Evolutionary conservation across 2,797 vertebrate species (phyloP).

Genomic region (Tokudaia muenninki): DNA sequence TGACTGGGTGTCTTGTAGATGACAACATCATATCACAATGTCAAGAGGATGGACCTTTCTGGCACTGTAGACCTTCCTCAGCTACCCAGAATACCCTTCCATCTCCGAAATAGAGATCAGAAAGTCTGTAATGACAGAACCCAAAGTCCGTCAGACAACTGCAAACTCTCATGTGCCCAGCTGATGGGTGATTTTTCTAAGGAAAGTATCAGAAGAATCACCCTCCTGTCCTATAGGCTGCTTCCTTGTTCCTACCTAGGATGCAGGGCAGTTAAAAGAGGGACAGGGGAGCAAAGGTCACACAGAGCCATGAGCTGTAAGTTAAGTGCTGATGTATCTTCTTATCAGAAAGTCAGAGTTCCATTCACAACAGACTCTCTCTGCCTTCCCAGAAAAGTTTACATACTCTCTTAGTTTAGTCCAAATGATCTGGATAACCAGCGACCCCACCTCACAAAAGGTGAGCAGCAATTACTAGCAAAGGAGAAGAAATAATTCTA

Average conservation of each 20-base stretch:
- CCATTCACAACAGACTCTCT: neutral
- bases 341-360: neutral
- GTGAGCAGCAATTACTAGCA: neutral
- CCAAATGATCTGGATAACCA: neutral
- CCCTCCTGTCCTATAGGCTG: neutral
- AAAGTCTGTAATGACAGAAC: neutral
- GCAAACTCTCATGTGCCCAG: neutral
- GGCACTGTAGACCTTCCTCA: neutral
- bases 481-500: constrained; percentile 1
- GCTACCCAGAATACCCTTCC: neutral
- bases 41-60: neutral
- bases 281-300: too few species aligned
- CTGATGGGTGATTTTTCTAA: neutral
- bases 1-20: neutral
- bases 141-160: neutral
- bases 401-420: neutral
- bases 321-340: neutral
- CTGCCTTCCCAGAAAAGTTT: neutral
- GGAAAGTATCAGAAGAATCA: neutral
- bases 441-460: neutral
- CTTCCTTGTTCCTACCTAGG: neutral
- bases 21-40: neutral
- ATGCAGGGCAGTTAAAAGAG: neutral
- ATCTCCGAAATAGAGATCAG: neutral
- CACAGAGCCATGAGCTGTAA: neutral